phyloP scores from a whole-genome alignment of 2,113 vertebrate species.

The rabbit (Oryctolagus cuniculus) region DNA sequence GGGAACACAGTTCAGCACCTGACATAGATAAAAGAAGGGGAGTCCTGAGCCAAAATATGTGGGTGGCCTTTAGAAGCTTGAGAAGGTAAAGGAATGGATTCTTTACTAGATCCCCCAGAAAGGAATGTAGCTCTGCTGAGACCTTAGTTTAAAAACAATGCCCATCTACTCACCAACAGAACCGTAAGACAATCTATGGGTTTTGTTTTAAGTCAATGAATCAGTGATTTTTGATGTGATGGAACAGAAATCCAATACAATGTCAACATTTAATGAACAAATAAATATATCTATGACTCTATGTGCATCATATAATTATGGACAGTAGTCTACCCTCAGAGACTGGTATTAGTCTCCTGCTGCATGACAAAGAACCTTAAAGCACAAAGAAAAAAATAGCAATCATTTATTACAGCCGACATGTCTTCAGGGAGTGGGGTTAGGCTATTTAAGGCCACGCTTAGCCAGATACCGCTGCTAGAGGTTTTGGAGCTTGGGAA shows the following conservation, averaged over 20 bases:
- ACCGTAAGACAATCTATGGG: not conserved
- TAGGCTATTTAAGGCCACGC: not conserved
- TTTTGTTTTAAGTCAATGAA: not conserved
- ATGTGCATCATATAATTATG: too few species aligned
- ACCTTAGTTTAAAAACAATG: not conserved
- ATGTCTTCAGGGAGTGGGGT: not conserved
- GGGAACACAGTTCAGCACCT: not conserved
- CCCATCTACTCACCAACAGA: not conserved
- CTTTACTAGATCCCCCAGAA: not conserved
- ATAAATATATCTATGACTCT: not conserved
- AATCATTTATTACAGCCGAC: not conserved
- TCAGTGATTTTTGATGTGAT: not conserved
- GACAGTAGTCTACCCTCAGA: not conserved
- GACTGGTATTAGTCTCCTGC: not conserved
- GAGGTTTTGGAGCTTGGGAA: not conserved
- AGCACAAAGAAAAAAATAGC: not conserved
- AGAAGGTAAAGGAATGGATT: not conserved
- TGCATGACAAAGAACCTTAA: not conserved
- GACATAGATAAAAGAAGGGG: not conserved
- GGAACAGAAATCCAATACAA: not conserved
- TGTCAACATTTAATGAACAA: not conserved
- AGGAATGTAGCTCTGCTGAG: not conserved
- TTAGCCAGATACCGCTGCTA: not conserved
- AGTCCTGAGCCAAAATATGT: not conserved
- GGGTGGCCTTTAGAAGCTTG: not conserved